Conservation (phyloP, 2,797 vertebrate genomes). For the Euphonia xanthogaster region DNA sequence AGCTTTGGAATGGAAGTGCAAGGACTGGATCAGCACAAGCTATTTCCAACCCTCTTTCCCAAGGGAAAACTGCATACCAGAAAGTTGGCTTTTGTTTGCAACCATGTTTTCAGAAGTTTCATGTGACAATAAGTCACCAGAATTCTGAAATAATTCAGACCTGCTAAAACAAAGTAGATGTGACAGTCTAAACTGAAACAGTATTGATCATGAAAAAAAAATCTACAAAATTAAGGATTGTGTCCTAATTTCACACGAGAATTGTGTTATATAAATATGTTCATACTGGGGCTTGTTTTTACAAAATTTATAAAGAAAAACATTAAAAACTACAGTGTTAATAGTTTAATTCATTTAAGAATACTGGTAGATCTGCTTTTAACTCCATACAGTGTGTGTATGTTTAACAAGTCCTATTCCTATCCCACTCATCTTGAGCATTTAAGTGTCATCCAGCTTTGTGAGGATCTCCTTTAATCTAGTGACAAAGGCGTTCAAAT, state of each 20-base stretch:
- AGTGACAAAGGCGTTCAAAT: neutral
- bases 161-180: neutral
- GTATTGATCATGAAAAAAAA: neutral
- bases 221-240: neutral
- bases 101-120: neutral
- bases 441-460: neutral
- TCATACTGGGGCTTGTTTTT: neutral
- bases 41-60: neutral
- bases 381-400: neutral
- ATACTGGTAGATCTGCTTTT: neutral
- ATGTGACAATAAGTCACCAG: neutral
- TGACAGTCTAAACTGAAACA: neutral
- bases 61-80: neutral
- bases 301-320: neutral
- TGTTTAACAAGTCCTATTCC: neutral
- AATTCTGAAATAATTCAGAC: neutral
- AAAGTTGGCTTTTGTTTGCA: neutral
- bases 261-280: neutral
- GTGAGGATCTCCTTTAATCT: neutral
- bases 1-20: neutral
- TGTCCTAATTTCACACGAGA: neutral
- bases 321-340: neutral
- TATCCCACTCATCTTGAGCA: neutral
- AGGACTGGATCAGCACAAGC: neutral
- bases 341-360: neutral